Base-by-base conservation (phyloP, 2,888 invertebrate species). In the Entomobrya multifasciata region DNA sequence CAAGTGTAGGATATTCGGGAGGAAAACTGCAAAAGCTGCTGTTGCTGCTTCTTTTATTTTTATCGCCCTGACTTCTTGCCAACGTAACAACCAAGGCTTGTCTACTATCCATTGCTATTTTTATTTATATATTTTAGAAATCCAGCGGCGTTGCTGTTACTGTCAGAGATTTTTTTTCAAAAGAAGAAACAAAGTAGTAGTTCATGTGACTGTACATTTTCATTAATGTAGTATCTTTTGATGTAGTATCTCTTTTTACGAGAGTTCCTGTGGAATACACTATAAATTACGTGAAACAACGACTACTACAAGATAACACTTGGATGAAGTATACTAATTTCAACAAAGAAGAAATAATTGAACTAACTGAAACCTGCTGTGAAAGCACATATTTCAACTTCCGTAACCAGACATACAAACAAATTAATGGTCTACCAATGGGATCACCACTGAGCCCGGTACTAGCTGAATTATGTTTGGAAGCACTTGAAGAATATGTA, bases 401-500 rank as follows among this genome's bases (percentile, higher is more conserved):
- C 17, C 11, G 30, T 5, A 10, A 41, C 1, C 5, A 30, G 17
- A 6, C 3, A 4, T 67, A 67, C 20, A 30, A 67, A 41, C 67
- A 67, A 67, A 6, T 11, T 0, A 17, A n/a, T 47, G 70, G 70
- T 3, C 13, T 47, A 47, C 70, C 70, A 10, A 72, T 72, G 70
- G 70, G 70, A 20, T 72, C 70, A 8, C 70, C 70, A n/a, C n/a
- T n/a, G n/a, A n/a, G n/a, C n/a, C n/a, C n/a, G n/a, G n/a, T n/a
- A n/a, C n/a, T n/a, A n/a, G 70, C 70, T 4, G 70, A 72, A 17
- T 10, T 67, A 1, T 15, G 3, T 13, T 25, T 67, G 15, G 17
- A 67, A 67, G 8, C 1, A 1, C 41, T 67, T 8, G n/a, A 67
- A 41, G 44, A 67, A 17, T 17, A n/a, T 8, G 5, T 67, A 17